Evolutionary conservation across 2,888 invertebrate species (phyloP).

Genomic region (Teinopalpus imperialis): DNA sequence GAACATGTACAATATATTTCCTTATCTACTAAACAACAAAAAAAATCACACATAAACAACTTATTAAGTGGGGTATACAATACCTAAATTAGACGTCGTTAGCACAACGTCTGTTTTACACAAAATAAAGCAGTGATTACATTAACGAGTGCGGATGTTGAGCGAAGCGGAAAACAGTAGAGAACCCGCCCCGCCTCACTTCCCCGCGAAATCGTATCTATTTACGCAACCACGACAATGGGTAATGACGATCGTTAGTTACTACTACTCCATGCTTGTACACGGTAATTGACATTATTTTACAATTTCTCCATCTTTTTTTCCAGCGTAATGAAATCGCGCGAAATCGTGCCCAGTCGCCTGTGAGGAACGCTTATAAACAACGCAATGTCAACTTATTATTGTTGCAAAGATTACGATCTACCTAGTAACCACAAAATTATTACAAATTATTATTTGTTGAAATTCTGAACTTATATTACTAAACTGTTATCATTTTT

Average conservation of each 20-base stretch:
- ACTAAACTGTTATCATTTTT: background rate
- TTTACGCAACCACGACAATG: constrained; percentile 75
- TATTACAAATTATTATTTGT: constrained; percentile 21
- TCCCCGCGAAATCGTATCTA: constrained; percentile 62
- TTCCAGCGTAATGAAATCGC: constrained; percentile 66
- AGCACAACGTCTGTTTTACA: constrained; percentile 36
- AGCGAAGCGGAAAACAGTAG: constrained; percentile 70
- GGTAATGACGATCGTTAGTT: constrained; percentile 76
- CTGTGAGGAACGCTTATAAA: constrained; percentile 37
- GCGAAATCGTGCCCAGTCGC: constrained; percentile 56
- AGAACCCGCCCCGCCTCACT: constrained; percentile 55
- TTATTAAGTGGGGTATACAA: constrained; percentile 18
- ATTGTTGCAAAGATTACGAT: constrained; percentile 16
- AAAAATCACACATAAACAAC: too few species aligned
- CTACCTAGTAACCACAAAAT: constrained; percentile 19
- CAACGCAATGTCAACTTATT: constrained; percentile 28
- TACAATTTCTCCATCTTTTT: constrained; percentile 69
- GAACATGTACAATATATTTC: too few species aligned
- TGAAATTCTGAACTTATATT: constrained; percentile 12
- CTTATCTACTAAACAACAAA: too few species aligned
- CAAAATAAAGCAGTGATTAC: constrained; percentile 52
- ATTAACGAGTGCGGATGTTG: constrained; percentile 60
- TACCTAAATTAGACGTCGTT: constrained; percentile 49
- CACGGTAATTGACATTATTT: constrained; percentile 79
- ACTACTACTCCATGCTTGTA: constrained; percentile 57